Percentiles rank a stretch among this genome's conserved stretches.
Conservation (phyloP, 2,113 vertebrate species). For the Oplegnathus fasciatus region DNA sequence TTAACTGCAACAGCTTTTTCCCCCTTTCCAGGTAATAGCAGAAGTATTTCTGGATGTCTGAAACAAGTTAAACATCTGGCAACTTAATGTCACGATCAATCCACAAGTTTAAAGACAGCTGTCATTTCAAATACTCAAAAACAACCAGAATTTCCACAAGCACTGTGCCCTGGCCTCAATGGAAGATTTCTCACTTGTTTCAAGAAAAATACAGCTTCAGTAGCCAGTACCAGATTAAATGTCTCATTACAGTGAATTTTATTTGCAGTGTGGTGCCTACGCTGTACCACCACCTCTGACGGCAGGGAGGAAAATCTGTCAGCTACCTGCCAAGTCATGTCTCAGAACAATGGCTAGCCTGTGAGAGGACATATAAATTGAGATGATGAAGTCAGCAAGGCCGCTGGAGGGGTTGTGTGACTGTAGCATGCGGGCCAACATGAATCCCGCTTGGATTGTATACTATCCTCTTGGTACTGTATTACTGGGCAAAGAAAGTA, state of each 20-base stretch:
- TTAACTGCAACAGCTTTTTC: neutral
- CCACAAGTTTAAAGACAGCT: neutral
- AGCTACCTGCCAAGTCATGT: conserved; percentile 52
- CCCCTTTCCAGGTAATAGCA: neutral
- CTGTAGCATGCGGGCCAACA: conserved; percentile 13
- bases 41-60: neutral
- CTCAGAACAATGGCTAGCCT: conserved; percentile 56
- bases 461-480: neutral
- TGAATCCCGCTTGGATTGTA: conserved; percentile 14
- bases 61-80: neutral
- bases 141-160: neutral
- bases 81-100: neutral
- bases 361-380: conserved; percentile 45
- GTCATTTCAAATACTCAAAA: neutral
- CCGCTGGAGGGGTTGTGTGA: conserved; percentile 1
- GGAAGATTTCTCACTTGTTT: neutral
- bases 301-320: conserved; percentile 35
- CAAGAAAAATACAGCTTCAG: neutral
- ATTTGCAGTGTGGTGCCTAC: conserved; percentile 35
- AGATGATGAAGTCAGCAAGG: conserved; percentile 35
- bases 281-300: conserved; percentile 3
- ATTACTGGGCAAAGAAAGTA: neutral
- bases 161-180: too few relatives aligned
- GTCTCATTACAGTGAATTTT: conserved; percentile 45
- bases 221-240: neutral